Base-by-base conservation (phyloP, 2,113 vertebrate genomes). In the Engystomops pustulosus region DNA sequence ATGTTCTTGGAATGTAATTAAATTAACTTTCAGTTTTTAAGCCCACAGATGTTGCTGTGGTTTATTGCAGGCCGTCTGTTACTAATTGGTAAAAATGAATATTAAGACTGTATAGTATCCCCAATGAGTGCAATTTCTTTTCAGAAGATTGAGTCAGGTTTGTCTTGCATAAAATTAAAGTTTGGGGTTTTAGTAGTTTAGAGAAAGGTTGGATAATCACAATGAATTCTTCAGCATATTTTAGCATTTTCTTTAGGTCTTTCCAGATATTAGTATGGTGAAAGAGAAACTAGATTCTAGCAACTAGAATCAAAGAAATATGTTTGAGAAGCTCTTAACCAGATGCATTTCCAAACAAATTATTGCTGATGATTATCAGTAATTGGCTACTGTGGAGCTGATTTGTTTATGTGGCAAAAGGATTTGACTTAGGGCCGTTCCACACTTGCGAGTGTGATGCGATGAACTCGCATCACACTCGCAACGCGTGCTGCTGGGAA, bases 141-240 rank as follows among this genome's bases (percentile, higher is more conserved):
- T 53, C 62, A 55, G 65, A 45, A 68, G 60, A 80, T 49, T 80
- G 41, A 80, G 65, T 70, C 17, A 70, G 27, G 18, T 51, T 68
- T 80, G 62, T 53, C 62, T 80, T 69, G 45, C 79, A 80, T 80
- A 68, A 70, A 81, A 81, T 81, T 70, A 51, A 70, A 70, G 44
- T 70, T 81, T 32, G n/a, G 15, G 5, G 30, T n/a, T 70, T 70
- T 70, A 23, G 10, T 53, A 38, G 62, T 34, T 70, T 47, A 49
- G 27, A 12, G 27, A 80, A 70, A 70, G 62, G 65, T 80, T 80
- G 27, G 79, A 69, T 69, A 45, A 34, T 69, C 51, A 25, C 38
- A 38, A 11, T 55, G 34, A 55, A 55, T n/a, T 20, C 15, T 53
- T 76, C 25, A 34, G 45, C 49, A n/a, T 77, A 47, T 47, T 74